A percentile compares a stretch with the other conserved stretches of the same genome.
Evolutionary conservation across 2,888 invertebrate genomes (phyloP).

Genomic region (Corbicula japonica): DNA sequence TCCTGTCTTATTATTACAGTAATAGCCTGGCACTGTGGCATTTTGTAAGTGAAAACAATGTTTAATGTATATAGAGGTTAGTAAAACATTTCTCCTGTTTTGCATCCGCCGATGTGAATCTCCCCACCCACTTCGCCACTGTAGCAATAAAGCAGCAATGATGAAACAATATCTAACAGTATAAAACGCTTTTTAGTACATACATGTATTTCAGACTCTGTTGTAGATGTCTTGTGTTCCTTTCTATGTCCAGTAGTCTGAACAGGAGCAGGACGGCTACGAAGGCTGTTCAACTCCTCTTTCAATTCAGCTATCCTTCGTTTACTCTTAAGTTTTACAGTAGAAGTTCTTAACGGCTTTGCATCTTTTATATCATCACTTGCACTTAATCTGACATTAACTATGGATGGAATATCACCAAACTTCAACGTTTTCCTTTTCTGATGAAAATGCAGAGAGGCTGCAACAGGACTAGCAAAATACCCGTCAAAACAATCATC

Average conservation of each 20-base stretch:
- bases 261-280: not conserved
- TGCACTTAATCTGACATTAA: not conserved
- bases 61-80: no score
- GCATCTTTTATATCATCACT: not conserved
- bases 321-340: not conserved
- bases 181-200: no score
- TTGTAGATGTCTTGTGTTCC: not conserved
- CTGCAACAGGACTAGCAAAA: not conserved
- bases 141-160: no score
- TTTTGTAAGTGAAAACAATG: no score
- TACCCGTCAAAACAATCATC: not conserved
- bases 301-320: not conserved
- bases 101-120: no score
- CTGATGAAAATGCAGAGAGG: not conserved
- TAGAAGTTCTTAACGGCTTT: not conserved
- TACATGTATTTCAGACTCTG: constrained; percentile 1
- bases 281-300: no score
- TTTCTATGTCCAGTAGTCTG: not conserved
- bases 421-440: not conserved
- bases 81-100: no score
- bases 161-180: no score
- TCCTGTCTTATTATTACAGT: no score
- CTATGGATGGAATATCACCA: not conserved
- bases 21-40: no score
- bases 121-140: no score